A percentile compares a stretch with the other conserved stretches of the same genome.
These are phyloP conservation scores for Toxonevra muliebris DNA, from an alignment of 2,888 invertebrate genomes.

Conservation along the genomic window DNA sequence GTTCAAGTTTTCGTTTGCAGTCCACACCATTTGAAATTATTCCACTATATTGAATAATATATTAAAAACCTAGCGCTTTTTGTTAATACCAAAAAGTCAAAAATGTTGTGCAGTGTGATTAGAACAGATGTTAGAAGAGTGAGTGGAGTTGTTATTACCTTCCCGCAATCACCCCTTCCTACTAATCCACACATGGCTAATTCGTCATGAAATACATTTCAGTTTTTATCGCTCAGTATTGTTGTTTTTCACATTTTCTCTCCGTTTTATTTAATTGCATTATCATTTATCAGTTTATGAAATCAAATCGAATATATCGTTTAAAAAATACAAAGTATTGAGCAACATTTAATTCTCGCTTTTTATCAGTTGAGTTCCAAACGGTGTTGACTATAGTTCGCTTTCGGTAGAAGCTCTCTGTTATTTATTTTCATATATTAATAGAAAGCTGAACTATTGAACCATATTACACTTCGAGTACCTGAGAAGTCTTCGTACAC, in stretches of 20 bases:
- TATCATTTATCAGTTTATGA: slow-evolving; percentile 18
- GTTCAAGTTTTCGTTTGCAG: too few species aligned
- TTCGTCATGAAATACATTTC: not conserved
- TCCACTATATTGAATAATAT: too few species aligned
- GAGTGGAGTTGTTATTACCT: too few species aligned
- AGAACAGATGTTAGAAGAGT: too few species aligned
- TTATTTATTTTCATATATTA: not conserved
- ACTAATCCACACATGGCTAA: not conserved
- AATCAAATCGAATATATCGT: not conserved
- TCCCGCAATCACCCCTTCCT: too few species aligned
- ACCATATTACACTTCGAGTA: not conserved
- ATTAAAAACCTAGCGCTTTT: too few species aligned
- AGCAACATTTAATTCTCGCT: not conserved
- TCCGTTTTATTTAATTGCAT: not conserved
- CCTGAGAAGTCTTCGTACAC: not conserved
- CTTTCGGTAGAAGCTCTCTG: not conserved
- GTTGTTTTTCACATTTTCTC: slow-evolving; percentile 1
- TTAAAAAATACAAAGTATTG: not conserved
- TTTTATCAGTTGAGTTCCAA: slow-evolving; percentile 36
- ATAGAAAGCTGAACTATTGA: not conserved
- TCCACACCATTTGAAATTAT: too few species aligned
- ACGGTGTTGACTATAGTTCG: slow-evolving; percentile 29
- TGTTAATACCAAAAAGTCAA: too few species aligned
- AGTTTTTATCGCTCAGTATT: not conserved
- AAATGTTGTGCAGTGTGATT: too few species aligned